Conservation (phyloP, 2,113 vertebrate genomes). For the Nothobranchius furzeri region DNA sequence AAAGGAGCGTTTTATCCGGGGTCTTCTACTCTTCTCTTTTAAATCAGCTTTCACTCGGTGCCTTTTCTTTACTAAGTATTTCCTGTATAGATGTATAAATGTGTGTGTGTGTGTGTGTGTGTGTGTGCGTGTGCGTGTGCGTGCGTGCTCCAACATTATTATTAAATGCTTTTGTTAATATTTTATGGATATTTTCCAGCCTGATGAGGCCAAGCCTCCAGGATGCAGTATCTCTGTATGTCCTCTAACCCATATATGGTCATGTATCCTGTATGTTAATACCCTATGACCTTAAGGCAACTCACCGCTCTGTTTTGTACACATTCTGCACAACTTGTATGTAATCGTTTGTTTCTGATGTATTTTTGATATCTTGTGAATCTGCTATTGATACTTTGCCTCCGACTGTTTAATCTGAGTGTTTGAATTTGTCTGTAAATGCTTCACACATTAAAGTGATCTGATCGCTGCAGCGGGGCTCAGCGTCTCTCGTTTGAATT, state of each 20-base stretch:
- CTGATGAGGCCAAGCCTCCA: slow-evolving; percentile 46
- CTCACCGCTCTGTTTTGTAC: slow-evolving; percentile 63
- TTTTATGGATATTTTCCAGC: slow-evolving; percentile 28
- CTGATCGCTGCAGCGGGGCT: slow-evolving; percentile 21
- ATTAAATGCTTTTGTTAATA: slow-evolving; percentile 15
- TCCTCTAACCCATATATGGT: slow-evolving; percentile 33
- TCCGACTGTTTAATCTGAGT: slow-evolving; percentile 54
- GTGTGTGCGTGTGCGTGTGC: slow-evolving; percentile 3
- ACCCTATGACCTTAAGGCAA: slow-evolving; percentile 52
- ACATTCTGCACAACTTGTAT: slow-evolving; percentile 67
- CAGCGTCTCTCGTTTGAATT: not conserved
- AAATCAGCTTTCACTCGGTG: slow-evolving; percentile 4
- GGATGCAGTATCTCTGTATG: slow-evolving; percentile 74
- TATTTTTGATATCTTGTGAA: slow-evolving; percentile 51
- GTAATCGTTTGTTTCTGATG: slow-evolving; percentile 45
- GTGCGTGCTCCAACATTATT: slow-evolving; percentile 23
- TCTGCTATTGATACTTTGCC: slow-evolving; percentile 47
- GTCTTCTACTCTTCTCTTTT: not conserved
- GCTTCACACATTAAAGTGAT: slow-evolving; percentile 71
- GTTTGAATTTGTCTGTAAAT: slow-evolving; percentile 51
- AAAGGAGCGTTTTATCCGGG: slow-evolving; percentile 2
- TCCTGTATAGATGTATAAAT: slow-evolving; percentile 29
- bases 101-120: slow-evolving; percentile 27
- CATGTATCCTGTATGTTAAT: slow-evolving; percentile 54
- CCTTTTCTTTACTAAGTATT: slow-evolving; percentile 30